Evolutionary conservation across 2,888 invertebrate genomes (phyloP), one percentile per base, ranked within the genome.

Genomic region (Diploptera punctata): DNA sequence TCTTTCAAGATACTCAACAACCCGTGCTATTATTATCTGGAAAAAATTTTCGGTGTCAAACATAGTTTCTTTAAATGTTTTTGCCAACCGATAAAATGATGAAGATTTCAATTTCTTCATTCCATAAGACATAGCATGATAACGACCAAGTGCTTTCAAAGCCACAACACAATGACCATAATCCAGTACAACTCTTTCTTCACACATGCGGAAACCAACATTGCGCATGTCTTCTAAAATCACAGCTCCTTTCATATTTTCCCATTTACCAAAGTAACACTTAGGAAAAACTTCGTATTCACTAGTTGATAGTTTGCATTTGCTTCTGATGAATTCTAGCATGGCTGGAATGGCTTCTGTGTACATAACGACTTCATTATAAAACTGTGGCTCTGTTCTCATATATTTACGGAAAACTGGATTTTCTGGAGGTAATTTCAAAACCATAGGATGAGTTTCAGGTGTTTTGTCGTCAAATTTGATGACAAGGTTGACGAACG

Each of bases 51-150:
- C n/a, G 31, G 18, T 18, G 33, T 61, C 47, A 29, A 61, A 61
- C 2, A 4, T 31, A 2, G 29, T 7, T n/a, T 16, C 7, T 7
- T 18, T 16, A 1, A 61, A 2, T 7, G 29, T 33, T 1, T 5
- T 19, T 1, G 26, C 2, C 2, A 61, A 18, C 0, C 3, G 5
- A 19, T 21, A 43, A 19, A n/a, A 60, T 16, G 13, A n/a, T n/a
- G 24, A 24, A 19, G 60, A 18, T 3, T 69, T 29, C 24, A n/a
- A 16, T 10, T 69, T 43, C 38, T 73, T 73, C 70, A 67, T 29
- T 4, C 62, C 76, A 62, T 81, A 75, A 0, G 80, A 81, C 31
- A 78, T 75, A 24, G 81, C 79, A 73, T 82, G 82, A 31, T 80
- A 77, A 4, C 73, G 74, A 0, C 79, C 78, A 9, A 82, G 73